phyloP scores from a whole-genome alignment of 2,888 invertebrate species.

The Amphimallon solstitiale region DNA sequence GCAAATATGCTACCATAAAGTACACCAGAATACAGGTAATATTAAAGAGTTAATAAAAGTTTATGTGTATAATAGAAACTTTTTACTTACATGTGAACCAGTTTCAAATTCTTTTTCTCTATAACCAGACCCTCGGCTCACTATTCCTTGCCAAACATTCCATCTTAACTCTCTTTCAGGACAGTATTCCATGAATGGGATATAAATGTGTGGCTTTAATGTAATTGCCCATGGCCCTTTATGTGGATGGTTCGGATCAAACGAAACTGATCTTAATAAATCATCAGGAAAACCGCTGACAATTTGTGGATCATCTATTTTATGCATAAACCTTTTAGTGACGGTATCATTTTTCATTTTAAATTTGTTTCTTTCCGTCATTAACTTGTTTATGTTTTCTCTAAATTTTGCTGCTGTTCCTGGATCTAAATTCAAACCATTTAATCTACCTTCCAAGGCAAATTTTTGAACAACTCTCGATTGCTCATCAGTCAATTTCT shows the following conservation, averaged over 20 bases:
- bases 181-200: constrained; percentile 86
- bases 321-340: constrained; percentile 74
- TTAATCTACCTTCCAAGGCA: constrained; percentile 82
- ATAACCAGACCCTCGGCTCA: constrained; percentile 74
- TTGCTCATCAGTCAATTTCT: constrained; percentile 68
- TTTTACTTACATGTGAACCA: constrained; percentile 66
- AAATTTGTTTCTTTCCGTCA: constrained; percentile 71
- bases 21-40: neutral
- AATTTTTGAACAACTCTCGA: constrained; percentile 80
- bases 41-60: too few relatives aligned
- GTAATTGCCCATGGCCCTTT: constrained; percentile 88
- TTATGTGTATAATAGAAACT: too few relatives aligned
- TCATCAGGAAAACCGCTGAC: constrained; percentile 80
- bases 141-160: constrained; percentile 86
- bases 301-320: constrained; percentile 72
- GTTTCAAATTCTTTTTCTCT: constrained; percentile 74
- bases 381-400: constrained; percentile 66
- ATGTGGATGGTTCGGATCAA: constrained; percentile 68
- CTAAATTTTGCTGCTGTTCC: constrained; percentile 67
- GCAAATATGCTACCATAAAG: too few relatives aligned
- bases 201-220: constrained; percentile 77
- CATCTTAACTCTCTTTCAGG: constrained; percentile 80
- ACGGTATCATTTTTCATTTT: constrained; percentile 74
- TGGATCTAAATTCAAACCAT: constrained; percentile 77
- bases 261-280: constrained; percentile 73